Evolutionary conservation across 2,113 vertebrate species (phyloP), one percentile per base, ranked within the genome.

Genomic region (Hydrochoerus hydrochaeris): DNA sequence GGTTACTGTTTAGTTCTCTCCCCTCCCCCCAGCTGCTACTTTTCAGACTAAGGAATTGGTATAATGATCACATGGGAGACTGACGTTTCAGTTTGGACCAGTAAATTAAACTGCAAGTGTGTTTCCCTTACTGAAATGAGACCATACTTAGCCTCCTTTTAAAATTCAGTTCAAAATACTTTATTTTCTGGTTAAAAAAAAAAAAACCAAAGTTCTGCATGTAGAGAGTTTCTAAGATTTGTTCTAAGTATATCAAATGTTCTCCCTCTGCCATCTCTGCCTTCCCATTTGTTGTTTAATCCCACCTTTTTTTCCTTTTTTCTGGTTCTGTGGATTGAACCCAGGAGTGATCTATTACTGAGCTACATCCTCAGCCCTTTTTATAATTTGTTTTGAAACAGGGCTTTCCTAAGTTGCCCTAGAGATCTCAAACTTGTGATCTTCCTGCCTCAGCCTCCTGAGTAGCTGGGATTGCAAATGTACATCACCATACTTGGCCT

Each of bases 121-220:
- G 7, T 88, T 93, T 95, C 73, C 83, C 63, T 88, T n/a, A 83
- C 16, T 78, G 38, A 87, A 84, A 58, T 16, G 54, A 88, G 54
- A 83, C 38, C 32, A 35, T 44, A 57, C 67, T 60, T 73, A 57
- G 75, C 87, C n/a, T n/a, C n/a, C n/a, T 86, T 95, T 85, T 54
- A 81, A 90, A 86, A 86, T 30, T 9, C 14, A 67, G 38, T 75
- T 84, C 92, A 93, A 89, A 75, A 57, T 46, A 35, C 44, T 35
- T 26, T 63, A 63, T 63, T 62, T 62, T 63, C 62, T 63, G 62
- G 26, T 63, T 63, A 63, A 30, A 63, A 28, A 63, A 28, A 30
- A 11, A 11, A 28, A 85, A 87, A n/a, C 44, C 10, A 19, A 28
- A 82, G 38, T 86, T 67, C 35, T 90, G 0, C 32, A 77, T 63